Evolutionary conservation across 2,888 invertebrate species (phyloP).

Genomic region (Meloe dianella): DNA sequence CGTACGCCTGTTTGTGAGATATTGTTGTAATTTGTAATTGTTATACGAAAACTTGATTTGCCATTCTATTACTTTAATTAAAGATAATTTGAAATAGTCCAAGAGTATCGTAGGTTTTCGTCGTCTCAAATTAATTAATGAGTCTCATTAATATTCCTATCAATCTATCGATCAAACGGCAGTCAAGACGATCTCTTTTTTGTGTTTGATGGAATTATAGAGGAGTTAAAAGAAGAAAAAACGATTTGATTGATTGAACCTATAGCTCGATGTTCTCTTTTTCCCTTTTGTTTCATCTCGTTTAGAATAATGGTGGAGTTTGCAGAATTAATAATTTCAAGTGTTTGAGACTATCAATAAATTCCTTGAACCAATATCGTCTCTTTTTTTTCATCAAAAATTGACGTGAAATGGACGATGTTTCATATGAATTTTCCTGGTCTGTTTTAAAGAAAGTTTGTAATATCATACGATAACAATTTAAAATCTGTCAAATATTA

Average conservation of each 20-base stretch:
- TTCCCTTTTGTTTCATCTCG: background rate
- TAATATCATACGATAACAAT: slow-evolving; percentile 28
- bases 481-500: slow-evolving; percentile 35
- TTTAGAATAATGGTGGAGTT: slow-evolving; percentile 14
- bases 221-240: background rate
- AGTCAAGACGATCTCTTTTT: background rate
- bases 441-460: slow-evolving; percentile 19
- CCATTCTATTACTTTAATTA: slow-evolving; percentile 31
- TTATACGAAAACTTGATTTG: slow-evolving; percentile 26
- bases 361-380: slow-evolving; percentile 17
- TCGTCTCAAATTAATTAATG: no score
- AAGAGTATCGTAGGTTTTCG: no score
- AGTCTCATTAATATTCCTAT: no score
- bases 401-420: slow-evolving; percentile 29
- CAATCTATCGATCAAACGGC: background rate
- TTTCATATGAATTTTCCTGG: background rate
- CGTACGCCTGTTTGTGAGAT: slow-evolving; percentile 32
- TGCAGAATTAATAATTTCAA: background rate
- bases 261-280: background rate
- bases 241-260: background rate
- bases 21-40: slow-evolving; percentile 33
- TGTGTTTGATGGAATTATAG: background rate
- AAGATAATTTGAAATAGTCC: no score
- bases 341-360: slow-evolving; percentile 24
- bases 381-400: slow-evolving; percentile 31